A percentile compares a stretch with the other conserved stretches of the same genome.
Conservation (phyloP, 1,140 invertebrate species). For the Drosophila burlai region DNA sequence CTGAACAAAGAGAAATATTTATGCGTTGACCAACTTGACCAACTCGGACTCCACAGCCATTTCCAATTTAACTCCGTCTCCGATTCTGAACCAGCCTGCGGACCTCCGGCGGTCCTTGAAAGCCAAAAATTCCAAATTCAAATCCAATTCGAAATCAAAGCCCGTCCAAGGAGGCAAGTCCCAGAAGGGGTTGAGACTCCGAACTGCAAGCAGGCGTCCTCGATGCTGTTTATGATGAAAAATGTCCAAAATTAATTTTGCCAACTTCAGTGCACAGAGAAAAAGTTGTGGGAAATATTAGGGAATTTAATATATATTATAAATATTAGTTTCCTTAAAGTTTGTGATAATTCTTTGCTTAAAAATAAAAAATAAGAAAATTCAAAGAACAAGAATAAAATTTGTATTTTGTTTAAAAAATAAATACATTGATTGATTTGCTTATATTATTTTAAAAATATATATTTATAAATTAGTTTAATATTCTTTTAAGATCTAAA, state of each 20-base stretch:
- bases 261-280: slow-evolving; percentile 21
- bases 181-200: slow-evolving; percentile 29
- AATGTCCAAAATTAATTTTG: slow-evolving; percentile 77
- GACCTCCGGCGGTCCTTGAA: slow-evolving; percentile 45
- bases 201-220: slow-evolving; percentile 42
- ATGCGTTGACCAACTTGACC: slow-evolving; percentile 71
- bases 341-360: no score
- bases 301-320: no score
- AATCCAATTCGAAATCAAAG: slow-evolving; percentile 83
- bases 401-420: no score
- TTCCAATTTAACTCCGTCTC: slow-evolving; percentile 24
- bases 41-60: slow-evolving; percentile 35
- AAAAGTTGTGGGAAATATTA: not conserved
- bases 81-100: slow-evolving; percentile 34
- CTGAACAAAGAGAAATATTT: slow-evolving; percentile 81
- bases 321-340: no score
- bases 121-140: slow-evolving; percentile 81
- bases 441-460: no score
- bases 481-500: no score
- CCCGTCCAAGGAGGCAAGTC: slow-evolving; percentile 33
- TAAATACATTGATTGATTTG: no score
- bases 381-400: not conserved
- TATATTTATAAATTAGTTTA: no score
- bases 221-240: slow-evolving; percentile 75
- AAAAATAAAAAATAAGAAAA: no score